A percentile compares a stretch with the other conserved stretches of the same genome.
These are phyloP conservation scores for Bubalus kerabau DNA, from an alignment of 2,113 vertebrate genomes.

Conservation along the genomic window DNA sequence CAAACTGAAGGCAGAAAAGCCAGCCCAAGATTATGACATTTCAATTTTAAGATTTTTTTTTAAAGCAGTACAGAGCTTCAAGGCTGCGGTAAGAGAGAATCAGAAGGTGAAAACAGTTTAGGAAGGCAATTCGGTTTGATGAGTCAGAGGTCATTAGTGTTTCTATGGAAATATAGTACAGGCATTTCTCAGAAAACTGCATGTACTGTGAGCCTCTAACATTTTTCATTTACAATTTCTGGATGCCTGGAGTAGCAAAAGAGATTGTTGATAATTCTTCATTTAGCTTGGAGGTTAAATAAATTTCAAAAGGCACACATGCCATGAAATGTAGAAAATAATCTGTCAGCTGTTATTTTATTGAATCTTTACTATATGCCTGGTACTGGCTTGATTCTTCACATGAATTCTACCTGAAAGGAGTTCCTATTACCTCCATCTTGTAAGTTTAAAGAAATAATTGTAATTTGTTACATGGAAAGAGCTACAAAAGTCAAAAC, in stretches of 20 bases:
- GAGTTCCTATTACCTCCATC: neutral
- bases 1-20: slow-evolving; percentile 36
- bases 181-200: slow-evolving; percentile 51
- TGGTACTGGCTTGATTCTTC: neutral
- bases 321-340: slow-evolving; percentile 34
- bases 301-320: slow-evolving; percentile 40
- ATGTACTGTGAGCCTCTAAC: slow-evolving; percentile 20
- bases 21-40: slow-evolving; percentile 41
- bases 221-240: slow-evolving; percentile 53
- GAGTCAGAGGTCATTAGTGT: slow-evolving; percentile 46
- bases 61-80: slow-evolving; percentile 24
- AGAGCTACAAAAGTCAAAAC: neutral
- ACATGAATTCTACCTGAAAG: slow-evolving; percentile 5
- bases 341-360: slow-evolving; percentile 22
- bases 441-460: slow-evolving; percentile 7
- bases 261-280: neutral
- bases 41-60: slow-evolving; percentile 36
- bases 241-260: slow-evolving; percentile 27
- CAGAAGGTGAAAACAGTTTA: slow-evolving; percentile 37
- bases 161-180: slow-evolving; percentile 40
- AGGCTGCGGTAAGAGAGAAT: slow-evolving; percentile 5
- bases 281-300: slow-evolving; percentile 8
- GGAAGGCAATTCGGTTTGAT: neutral
- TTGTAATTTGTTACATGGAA: neutral
- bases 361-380: neutral